Conservation (phyloP, 2,797 vertebrate species). For the Sparus aurata region DNA sequence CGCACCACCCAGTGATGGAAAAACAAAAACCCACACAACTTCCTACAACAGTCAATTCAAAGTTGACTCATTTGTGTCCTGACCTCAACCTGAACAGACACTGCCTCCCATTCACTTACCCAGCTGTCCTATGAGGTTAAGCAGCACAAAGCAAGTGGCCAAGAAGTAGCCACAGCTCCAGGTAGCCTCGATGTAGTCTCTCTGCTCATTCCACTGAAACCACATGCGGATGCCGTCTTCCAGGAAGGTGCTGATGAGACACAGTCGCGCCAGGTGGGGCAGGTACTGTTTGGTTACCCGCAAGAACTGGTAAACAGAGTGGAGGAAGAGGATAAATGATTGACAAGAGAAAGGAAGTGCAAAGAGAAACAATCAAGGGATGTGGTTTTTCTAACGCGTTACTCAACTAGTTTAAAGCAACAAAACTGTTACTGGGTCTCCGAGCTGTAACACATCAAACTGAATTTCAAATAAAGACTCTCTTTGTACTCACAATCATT, state of each 20-base stretch:
- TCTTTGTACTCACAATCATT: background rate
- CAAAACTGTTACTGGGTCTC: constrained; percentile 6
- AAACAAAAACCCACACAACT: background rate
- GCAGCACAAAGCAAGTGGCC: constrained; percentile 94
- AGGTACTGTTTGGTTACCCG: constrained; percentile 97
- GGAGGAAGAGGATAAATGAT: background rate
- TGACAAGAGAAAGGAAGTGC: background rate
- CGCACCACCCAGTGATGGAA: background rate
- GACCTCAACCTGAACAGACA: background rate
- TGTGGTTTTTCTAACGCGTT: constrained; percentile 18
- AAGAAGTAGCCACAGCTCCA: constrained; percentile 97
- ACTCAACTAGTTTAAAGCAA: background rate
- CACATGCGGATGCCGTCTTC: constrained; percentile 99
- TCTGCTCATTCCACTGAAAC: constrained; percentile 99
- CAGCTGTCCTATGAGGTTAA: constrained; percentile 96
- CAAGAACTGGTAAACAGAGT: constrained; percentile 88
- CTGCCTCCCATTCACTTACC: constrained; percentile 84
- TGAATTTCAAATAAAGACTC: background rate
- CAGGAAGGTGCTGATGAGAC: constrained; percentile 98
- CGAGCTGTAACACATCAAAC: background rate
- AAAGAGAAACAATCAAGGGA: constrained; percentile 5
- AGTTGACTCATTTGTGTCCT: background rate
- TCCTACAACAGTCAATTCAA: background rate
- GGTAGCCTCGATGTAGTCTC: constrained; percentile 96
- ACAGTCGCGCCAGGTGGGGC: constrained; percentile 94